Evolutionary conservation across 2,113 vertebrate genomes (phyloP).

Genomic region (Nipponia nippon): DNA sequence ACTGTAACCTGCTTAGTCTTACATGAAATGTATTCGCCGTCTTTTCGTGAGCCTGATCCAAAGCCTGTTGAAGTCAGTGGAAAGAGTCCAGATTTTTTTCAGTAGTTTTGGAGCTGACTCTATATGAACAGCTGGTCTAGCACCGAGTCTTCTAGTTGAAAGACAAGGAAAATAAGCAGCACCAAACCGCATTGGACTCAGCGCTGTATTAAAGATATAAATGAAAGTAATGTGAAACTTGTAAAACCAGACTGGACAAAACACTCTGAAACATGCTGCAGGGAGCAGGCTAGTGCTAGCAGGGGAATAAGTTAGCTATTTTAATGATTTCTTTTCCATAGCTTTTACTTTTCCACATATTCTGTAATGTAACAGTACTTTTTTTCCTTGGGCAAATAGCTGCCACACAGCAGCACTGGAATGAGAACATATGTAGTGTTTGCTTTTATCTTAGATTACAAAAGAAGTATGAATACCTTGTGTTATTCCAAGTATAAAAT

Average conservation of each 20-base stretch:
- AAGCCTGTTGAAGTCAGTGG: slow-evolving; percentile 7
- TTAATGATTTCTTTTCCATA: slow-evolving; percentile 47
- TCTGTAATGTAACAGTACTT: slow-evolving; percentile 35
- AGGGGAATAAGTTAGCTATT: slow-evolving; percentile 1
- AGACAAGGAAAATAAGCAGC: slow-evolving; percentile 39
- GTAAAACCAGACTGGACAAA: slow-evolving; percentile 46
- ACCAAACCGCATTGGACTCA: neutral
- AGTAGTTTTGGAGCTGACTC: neutral
- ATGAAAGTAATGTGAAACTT: slow-evolving; percentile 45
- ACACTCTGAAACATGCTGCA: neutral
- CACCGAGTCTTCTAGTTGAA: neutral
- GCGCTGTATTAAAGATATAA: neutral
- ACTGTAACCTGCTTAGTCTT: slow-evolving; percentile 47
- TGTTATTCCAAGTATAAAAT: slow-evolving; percentile 59
- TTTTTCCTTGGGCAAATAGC: slow-evolving; percentile 9
- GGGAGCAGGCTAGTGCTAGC: neutral
- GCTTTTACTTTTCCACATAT: slow-evolving; percentile 47
- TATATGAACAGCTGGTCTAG: slow-evolving; percentile 30
- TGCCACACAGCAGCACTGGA: slow-evolving; percentile 34
- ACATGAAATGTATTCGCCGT: neutral
- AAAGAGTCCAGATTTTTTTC: neutral
- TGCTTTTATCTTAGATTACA: slow-evolving; percentile 53
- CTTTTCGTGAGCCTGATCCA: slow-evolving; percentile 6
- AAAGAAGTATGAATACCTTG: slow-evolving; percentile 34
- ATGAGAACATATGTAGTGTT: slow-evolving; percentile 39